Percentiles rank a stretch among this genome's conserved stretches.
Conservation (phyloP, 92 coral and sea anemone species). For the Bergia sp. region DNA sequence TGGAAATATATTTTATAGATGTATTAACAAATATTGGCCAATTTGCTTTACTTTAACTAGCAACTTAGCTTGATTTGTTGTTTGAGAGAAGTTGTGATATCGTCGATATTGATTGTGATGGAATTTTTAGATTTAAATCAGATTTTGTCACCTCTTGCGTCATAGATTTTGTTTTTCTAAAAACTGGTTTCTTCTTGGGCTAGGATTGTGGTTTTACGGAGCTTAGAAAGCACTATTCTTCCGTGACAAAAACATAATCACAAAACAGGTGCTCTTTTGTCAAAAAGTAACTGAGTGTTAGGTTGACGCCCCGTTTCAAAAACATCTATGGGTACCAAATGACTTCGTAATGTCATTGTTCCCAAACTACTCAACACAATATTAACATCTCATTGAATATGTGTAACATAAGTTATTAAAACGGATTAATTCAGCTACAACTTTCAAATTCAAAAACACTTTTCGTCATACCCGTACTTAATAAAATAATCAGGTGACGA, state of each 20-base stretch:
- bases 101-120: not conserved
- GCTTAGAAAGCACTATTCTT: not conserved
- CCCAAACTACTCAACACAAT: not conserved
- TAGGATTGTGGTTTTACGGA: not conserved
- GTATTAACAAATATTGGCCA: not conserved
- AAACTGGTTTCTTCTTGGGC: not conserved
- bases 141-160: not conserved
- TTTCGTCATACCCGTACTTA: not conserved
- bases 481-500: not conserved
- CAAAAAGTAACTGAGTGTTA: not conserved
- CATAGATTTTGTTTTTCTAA: not conserved
- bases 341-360: not conserved
- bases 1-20: not conserved
- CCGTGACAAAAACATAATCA: not conserved
- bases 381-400: not conserved
- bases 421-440: not conserved
- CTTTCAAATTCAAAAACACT: not conserved
- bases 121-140: not conserved
- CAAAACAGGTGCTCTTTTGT: not conserved
- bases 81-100: not conserved
- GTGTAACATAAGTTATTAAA: not conserved
- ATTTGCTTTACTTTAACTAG: not conserved
- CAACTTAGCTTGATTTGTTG: not conserved
- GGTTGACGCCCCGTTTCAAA: not conserved
- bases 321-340: not conserved